Evolutionary conservation across 2,113 vertebrate genomes (phyloP).

Genomic region (Tenebrosternarchus preto): DNA sequence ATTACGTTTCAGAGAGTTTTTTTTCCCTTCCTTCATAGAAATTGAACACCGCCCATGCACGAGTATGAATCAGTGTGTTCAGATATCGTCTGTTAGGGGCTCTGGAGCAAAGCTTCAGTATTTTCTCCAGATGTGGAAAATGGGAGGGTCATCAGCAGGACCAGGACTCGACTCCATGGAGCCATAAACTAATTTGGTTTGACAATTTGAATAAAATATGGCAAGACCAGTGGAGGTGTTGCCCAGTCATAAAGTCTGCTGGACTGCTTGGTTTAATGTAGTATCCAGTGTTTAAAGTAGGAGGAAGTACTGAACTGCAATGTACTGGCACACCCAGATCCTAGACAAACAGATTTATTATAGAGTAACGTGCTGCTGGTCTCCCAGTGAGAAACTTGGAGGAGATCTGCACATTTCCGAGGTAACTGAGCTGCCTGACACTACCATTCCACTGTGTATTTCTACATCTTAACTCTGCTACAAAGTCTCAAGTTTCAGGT

Average conservation of each 20-base stretch:
- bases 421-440: too few relatives aligned
- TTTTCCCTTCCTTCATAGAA: conserved; percentile 14
- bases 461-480: too few relatives aligned
- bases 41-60: conserved; percentile 43
- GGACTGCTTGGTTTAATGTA: neutral
- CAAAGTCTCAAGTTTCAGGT: too few relatives aligned
- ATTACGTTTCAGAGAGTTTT: conserved; percentile 46
- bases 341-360: too few relatives aligned
- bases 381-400: too few relatives aligned
- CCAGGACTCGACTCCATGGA: neutral
- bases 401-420: too few relatives aligned
- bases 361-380: too few relatives aligned
- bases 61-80: conserved; percentile 29
- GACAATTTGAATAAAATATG: neutral
- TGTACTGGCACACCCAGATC: too few relatives aligned
- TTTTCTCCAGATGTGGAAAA: conserved; percentile 35
- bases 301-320: neutral
- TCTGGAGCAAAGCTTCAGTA: neutral
- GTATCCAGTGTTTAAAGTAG: neutral
- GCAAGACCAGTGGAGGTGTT: neutral
- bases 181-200: neutral
- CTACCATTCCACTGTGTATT: too few relatives aligned
- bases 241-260: neutral
- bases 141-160: neutral
- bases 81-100: conserved; percentile 6